Conservation (phyloP, 1,140 invertebrate genomes). For the Musca vetustissima region DNA sequence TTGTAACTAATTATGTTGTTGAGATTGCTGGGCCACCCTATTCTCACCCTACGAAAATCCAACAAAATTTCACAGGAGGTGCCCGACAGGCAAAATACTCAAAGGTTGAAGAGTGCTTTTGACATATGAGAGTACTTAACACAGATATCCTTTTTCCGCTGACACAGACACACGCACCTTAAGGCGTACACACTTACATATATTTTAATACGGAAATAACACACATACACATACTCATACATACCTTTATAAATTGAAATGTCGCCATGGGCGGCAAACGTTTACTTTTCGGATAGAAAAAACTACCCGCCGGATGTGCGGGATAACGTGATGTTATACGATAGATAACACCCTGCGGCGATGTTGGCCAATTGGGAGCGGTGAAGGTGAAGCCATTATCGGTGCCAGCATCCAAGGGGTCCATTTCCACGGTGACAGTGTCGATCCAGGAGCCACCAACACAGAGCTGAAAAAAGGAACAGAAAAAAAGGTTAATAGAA, state of each 20-base stretch:
- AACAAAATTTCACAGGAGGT: too few relatives aligned
- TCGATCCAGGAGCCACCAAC: constrained; percentile 94
- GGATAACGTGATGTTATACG: constrained; percentile 88
- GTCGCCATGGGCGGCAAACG: constrained; percentile 87
- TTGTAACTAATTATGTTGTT: constrained; percentile 13
- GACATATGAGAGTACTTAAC: too few relatives aligned
- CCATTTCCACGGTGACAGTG: constrained; percentile 87
- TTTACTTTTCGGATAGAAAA: constrained; percentile 88
- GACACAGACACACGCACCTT: too few relatives aligned
- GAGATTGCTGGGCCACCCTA: background rate
- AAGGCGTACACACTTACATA: too few relatives aligned
- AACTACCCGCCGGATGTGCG: constrained; percentile 90
- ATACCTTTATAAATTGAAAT: constrained; percentile 85
- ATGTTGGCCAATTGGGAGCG: constrained; percentile 89
- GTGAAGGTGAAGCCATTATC: constrained; percentile 97
- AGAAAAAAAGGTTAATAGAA: constrained; percentile 10
- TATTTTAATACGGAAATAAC: background rate
- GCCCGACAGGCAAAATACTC: too few relatives aligned
- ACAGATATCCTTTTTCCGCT: too few relatives aligned
- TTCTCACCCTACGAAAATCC: too few relatives aligned
- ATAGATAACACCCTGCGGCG: constrained; percentile 86
- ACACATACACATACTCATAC: background rate
- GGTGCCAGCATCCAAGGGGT: constrained; percentile 94
- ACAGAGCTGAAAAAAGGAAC: constrained; percentile 67
- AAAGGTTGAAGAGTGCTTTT: too few relatives aligned